Conservation (phyloP, 2,113 vertebrate species). For the Lates calcarifer region DNA sequence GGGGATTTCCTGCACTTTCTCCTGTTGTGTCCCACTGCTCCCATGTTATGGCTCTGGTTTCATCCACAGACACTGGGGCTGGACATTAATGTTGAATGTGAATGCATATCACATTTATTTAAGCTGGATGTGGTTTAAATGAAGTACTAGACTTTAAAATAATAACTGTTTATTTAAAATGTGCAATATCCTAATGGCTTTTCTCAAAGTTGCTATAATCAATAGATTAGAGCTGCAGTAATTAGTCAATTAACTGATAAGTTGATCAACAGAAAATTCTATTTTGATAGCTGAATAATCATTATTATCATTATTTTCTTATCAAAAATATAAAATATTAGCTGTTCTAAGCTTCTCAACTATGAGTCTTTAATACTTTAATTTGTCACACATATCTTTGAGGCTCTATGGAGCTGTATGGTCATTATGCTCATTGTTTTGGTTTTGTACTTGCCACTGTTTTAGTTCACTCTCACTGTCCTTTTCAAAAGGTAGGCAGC, state of each 20-base stretch:
- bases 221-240: background rate
- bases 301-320: background rate
- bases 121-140: background rate
- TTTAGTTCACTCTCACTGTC: too few species aligned
- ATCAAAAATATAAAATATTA: background rate
- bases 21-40: too few species aligned
- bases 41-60: too few species aligned
- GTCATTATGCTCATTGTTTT: too few species aligned
- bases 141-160: background rate
- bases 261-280: background rate
- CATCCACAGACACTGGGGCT: background rate
- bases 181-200: background rate
- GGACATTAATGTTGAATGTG: too few species aligned
- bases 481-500: too few species aligned
- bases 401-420: too few species aligned
- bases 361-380: too few species aligned
- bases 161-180: background rate
- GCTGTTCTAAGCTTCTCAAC: background rate
- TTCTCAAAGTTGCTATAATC: background rate
- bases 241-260: background rate
- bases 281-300: background rate
- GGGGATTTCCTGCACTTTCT: slow-evolving; percentile 42
- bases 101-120: too few species aligned
- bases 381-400: too few species aligned
- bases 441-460: too few species aligned